A percentile compares a stretch with the other conserved stretches of the same genome.
phyloP scores from a whole-genome alignment of 1,140 invertebrate species.

The Panagrolaimus sp. region DNA sequence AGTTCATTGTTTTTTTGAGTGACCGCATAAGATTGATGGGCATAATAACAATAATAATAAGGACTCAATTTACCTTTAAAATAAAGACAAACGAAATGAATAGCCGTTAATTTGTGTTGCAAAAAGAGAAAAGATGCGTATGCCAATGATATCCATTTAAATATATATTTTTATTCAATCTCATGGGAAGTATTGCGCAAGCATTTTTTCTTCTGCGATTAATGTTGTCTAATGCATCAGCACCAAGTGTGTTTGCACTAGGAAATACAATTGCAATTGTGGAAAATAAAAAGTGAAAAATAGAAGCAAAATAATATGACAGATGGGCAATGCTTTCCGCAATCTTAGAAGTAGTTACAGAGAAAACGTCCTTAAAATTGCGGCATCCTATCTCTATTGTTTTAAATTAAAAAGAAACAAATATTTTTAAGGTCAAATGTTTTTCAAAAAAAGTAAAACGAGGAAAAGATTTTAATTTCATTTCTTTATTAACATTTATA shows the following conservation, averaged over 20 bases:
- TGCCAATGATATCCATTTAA: no score
- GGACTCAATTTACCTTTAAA: background rate
- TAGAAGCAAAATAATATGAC: no score
- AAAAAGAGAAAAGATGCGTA: no score
- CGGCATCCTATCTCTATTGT: slow-evolving; percentile 9
- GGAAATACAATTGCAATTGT: no score
- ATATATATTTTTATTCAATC: background rate
- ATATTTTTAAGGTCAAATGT: slow-evolving; percentile 4
- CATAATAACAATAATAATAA: background rate
- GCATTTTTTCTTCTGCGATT: background rate
- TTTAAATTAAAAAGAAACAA: slow-evolving; percentile 18
- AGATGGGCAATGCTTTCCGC: no score
- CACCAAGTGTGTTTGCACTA: slow-evolving; percentile 10
- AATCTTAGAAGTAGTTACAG: no score
- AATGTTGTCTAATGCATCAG: slow-evolving; percentile 11
- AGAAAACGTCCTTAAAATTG: background rate
- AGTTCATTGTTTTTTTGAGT: slow-evolving; percentile 13
- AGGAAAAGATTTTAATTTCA: slow-evolving; percentile 1
- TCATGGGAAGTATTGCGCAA: slow-evolving; percentile 12
- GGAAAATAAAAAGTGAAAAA: no score
- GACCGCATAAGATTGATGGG: slow-evolving; percentile 13
- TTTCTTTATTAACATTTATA: slow-evolving; percentile 16
- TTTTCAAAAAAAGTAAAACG: slow-evolving; percentile 10
- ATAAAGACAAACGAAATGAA: no score
- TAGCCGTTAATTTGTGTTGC: no score